These are phyloP conservation scores for Eucriotettix oculatus DNA, from an alignment of 2,888 invertebrate genomes.

Conservation along the genomic window DNA sequence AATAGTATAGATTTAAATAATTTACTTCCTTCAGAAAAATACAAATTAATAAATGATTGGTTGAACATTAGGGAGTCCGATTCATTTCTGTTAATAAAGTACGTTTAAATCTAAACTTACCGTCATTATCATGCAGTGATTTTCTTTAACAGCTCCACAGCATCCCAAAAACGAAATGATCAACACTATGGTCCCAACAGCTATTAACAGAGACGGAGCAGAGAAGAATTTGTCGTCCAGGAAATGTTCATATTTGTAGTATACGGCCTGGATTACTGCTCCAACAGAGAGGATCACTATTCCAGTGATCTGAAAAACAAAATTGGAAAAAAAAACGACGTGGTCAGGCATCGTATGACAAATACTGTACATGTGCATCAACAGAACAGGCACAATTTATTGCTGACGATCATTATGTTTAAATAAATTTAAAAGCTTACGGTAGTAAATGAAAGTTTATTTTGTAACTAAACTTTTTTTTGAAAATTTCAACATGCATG, in stretches of 20 bases:
- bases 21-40: too few species aligned
- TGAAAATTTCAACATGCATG: too few species aligned
- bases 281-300: conserved; percentile 61
- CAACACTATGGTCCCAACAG: background rate
- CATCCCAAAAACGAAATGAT: conserved; percentile 4
- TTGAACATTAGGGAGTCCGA: too few species aligned
- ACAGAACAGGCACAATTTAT: too few species aligned
- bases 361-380: too few species aligned
- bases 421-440: too few species aligned
- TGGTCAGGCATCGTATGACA: background rate
- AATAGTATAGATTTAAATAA: too few species aligned
- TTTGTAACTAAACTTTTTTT: too few species aligned
- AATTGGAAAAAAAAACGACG: background rate
- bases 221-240: conserved; percentile 52
- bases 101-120: background rate
- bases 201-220: conserved; percentile 21
- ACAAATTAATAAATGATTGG: too few species aligned
- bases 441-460: too few species aligned
- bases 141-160: conserved; percentile 4
- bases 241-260: conserved; percentile 47
- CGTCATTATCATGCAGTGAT: conserved; percentile 4
- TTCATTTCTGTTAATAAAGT: too few species aligned
- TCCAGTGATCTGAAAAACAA: conserved; percentile 53
- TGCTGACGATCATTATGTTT: too few species aligned
- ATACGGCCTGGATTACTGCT: conserved; percentile 46